These are phyloP conservation scores for Mungos mungo DNA, from an alignment of 2,113 vertebrate species.

Conservation along the genomic window DNA sequence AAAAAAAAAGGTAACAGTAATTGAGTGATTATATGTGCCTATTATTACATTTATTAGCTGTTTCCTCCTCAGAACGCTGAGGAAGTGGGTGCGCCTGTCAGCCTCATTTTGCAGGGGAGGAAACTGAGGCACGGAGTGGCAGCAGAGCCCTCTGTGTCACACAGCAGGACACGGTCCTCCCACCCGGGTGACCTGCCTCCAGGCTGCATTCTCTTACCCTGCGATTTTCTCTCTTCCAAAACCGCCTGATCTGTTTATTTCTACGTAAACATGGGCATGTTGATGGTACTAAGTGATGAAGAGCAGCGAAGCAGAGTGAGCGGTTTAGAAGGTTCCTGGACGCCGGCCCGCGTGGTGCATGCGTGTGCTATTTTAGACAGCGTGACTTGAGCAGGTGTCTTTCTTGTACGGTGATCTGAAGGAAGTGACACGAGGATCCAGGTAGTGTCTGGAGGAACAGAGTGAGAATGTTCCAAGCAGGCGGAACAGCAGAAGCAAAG, in stretches of 20 bases:
- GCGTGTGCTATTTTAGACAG: fast-evolving
- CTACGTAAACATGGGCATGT: not conserved
- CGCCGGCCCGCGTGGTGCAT: fast-evolving
- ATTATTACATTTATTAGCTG: not conserved
- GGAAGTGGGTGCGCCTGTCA: not conserved
- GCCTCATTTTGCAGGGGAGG: not conserved
- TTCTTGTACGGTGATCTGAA: not conserved
- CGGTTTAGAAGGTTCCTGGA: fast-evolving
- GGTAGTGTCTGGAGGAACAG: not conserved
- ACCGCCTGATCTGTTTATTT: not conserved
- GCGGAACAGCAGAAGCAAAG: not conserved
- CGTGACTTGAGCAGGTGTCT: not conserved
- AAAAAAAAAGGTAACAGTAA: too few species aligned
- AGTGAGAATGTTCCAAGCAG: not conserved
- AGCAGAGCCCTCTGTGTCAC: not conserved
- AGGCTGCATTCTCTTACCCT: not conserved
- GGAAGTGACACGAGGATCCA: not conserved
- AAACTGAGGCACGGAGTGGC: not conserved
- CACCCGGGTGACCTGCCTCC: not conserved
- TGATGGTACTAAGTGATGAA: not conserved
- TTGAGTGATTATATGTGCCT: fast-evolving
- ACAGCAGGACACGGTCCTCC: not conserved
- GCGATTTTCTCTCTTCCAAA: not conserved
- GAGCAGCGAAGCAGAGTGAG: not conserved
- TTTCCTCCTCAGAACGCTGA: not conserved